Percentiles rank a stretch among this genome's conserved stretches.
These are phyloP conservation scores for Aethina tumida DNA, from an alignment of 1,140 invertebrate genomes.

Conservation along the genomic window DNA sequence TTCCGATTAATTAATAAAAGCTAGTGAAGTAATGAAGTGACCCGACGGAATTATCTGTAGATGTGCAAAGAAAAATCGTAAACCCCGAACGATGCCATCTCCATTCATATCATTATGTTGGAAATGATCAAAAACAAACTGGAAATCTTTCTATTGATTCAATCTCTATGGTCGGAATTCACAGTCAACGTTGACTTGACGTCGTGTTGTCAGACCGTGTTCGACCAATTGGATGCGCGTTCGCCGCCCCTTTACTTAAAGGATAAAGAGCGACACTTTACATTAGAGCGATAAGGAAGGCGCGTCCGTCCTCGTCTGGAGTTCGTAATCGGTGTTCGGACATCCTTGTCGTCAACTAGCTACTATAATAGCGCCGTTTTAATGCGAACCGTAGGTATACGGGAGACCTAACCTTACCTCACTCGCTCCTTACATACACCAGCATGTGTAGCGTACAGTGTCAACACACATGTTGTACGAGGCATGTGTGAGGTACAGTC, in stretches of 20 bases:
- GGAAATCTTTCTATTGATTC: too few relatives aligned
- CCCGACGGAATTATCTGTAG: too few relatives aligned
- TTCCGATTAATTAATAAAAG: too few relatives aligned
- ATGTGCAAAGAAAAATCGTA: too few relatives aligned
- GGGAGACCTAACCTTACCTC: slow-evolving; percentile 27
- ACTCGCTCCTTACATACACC: slow-evolving; percentile 28
- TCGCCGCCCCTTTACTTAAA: slow-evolving; percentile 32
- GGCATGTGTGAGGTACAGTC: slow-evolving; percentile 33
- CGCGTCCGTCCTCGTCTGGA: slow-evolving; percentile 16
- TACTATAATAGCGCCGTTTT: slow-evolving; percentile 33
- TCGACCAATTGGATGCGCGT: slow-evolving; percentile 17
- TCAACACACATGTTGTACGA: slow-evolving; percentile 35
- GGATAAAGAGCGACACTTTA: slow-evolving; percentile 34
- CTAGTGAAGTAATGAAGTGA: too few relatives aligned
- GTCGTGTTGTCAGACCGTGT: slow-evolving; percentile 16
- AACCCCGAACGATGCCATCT: too few relatives aligned
- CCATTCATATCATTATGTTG: too few relatives aligned
- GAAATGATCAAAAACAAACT: too few relatives aligned
- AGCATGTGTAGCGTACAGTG: slow-evolving; percentile 33
- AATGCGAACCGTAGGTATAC: slow-evolving; percentile 28
- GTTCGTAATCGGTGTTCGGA: slow-evolving; percentile 11
- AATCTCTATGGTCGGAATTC: too few relatives aligned
- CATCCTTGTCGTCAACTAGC: slow-evolving; percentile 26
- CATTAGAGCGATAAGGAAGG: slow-evolving; percentile 28
- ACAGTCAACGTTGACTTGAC: slow-evolving; percentile 31